Base-by-base conservation (phyloP, 1,140 invertebrate genomes). In the Sitobion miscanthi region DNA sequence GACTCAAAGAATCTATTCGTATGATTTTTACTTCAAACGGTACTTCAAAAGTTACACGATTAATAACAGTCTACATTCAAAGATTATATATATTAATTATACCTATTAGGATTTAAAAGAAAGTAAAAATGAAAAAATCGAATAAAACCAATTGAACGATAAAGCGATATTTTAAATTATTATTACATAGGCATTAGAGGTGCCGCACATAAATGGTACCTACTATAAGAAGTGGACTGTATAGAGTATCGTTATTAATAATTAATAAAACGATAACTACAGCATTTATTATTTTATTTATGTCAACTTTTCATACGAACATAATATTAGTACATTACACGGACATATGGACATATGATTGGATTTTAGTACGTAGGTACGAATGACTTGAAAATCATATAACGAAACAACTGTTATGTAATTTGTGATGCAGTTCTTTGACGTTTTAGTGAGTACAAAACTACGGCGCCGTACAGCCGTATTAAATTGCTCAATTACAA, bases 391-490 rank as follows among this genome's bases (percentile, higher is more conserved):
- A 86, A 45, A 86, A 25, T 45, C 21, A 30, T 47, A 86, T 62
- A 69, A 69, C 30, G 62, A 86, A 86, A 45, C 23, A 86, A 25
- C 83, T 86, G 23, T 86, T 86, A 86, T 86, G 83, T 25, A 86
- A 86, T 45, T 45, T 38, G 20, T 23, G 35, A 69, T 69, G 62
- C 30, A n/a, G 62, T 69, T 69, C 62, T 69, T 69, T 23, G 38
- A 83, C 35, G 77, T 83, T 83, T 83, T 83, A 83, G 35, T 42
- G 35, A 83, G 77, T 83, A 38, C 21, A 38, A 83, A 38, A 38
- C 17, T 83, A 21, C n/a, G n/a, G 23, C 4, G 54, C 4, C 30
- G 38, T 38, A 38, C 38, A 38, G 38, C 38, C 38, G 62, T 62
- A 38, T 83, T 83, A 83, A 83, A 42, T 86, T 86, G 21, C 83